Evolutionary conservation across 2,888 invertebrate species (phyloP).

Genomic region (Anagyrus pseudococci): DNA sequence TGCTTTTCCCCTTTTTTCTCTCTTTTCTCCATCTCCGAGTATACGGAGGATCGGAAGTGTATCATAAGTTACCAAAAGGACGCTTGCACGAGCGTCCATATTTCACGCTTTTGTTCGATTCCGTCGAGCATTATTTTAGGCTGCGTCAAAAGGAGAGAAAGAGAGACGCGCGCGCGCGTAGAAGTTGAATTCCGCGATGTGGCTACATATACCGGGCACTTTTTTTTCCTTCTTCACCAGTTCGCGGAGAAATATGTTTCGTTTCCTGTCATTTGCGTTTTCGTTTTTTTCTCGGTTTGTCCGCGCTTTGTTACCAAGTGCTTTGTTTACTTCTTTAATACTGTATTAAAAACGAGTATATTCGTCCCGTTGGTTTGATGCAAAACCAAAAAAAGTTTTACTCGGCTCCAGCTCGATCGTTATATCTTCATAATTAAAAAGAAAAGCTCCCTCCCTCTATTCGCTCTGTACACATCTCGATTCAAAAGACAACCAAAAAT

Average conservation of each 20-base stretch:
- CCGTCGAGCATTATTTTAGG: constrained; percentile 60
- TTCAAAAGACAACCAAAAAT: no score
- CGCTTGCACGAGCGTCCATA: constrained; percentile 52
- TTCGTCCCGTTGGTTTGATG: no score
- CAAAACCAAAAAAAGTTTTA: no score
- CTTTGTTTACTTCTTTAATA: no score
- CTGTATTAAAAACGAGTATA: no score
- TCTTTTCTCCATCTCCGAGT: constrained; percentile 39
- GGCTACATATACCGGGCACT: no score
- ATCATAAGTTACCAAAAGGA: constrained; percentile 58
- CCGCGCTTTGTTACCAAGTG: no score
- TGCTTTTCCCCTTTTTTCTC: constrained; percentile 20
- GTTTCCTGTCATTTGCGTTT: constrained; percentile 46
- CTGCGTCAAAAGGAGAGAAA: constrained; percentile 51
- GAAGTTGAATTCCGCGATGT: no score
- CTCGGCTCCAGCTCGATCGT: no score
- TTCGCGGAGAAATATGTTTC: constrained; percentile 55
- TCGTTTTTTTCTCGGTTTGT: neutral
- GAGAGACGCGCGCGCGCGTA: constrained; percentile 8
- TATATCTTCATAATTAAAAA: no score
- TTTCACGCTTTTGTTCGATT: constrained; percentile 63
- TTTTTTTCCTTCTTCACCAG: constrained; percentile 37
- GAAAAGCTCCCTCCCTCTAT: no score
- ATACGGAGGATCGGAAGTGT: constrained; percentile 52
- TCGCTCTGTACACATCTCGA: no score